Conservation (phyloP, 2,797 vertebrate species). For the Anguilla obscura region DNA sequence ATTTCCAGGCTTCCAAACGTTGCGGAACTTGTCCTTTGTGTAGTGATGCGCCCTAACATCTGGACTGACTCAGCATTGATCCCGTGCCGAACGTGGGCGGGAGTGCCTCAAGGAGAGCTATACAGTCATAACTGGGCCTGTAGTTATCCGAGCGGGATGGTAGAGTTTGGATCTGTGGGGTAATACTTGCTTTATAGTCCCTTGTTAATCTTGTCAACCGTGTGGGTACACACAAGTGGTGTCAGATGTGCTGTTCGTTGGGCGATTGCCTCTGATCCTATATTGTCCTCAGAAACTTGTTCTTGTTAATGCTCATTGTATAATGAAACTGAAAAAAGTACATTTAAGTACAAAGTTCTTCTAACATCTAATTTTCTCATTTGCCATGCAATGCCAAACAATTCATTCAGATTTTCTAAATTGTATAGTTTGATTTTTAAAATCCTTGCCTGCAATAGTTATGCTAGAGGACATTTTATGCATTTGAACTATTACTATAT, state of each 20-base stretch:
- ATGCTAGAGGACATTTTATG: too few relatives aligned
- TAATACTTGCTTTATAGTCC: not conserved
- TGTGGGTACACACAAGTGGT: not conserved
- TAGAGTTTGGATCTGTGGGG: not conserved
- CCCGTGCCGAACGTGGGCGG: not conserved
- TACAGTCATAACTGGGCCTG: not conserved
- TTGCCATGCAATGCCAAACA: too few relatives aligned
- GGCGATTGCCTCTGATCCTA: too few relatives aligned
- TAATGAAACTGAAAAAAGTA: too few relatives aligned
- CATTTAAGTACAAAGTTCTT: too few relatives aligned
- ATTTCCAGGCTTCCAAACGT: not conserved
- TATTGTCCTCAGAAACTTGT: too few relatives aligned
- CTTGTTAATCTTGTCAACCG: not conserved
- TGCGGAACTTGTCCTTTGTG: not conserved
- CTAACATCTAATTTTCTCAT: too few relatives aligned
- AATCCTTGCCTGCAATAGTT: too few relatives aligned
- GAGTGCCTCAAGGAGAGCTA: not conserved
- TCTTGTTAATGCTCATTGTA: too few relatives aligned
- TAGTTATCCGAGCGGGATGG: not conserved
- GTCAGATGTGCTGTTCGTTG: not conserved
- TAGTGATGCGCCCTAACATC: not conserved
- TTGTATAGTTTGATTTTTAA: too few relatives aligned
- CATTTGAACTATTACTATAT: too few relatives aligned
- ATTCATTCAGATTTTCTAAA: too few relatives aligned
- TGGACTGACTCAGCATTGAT: not conserved